Conservation (phyloP, 2,888 invertebrate genomes). For the Pelosia muscerda region DNA sequence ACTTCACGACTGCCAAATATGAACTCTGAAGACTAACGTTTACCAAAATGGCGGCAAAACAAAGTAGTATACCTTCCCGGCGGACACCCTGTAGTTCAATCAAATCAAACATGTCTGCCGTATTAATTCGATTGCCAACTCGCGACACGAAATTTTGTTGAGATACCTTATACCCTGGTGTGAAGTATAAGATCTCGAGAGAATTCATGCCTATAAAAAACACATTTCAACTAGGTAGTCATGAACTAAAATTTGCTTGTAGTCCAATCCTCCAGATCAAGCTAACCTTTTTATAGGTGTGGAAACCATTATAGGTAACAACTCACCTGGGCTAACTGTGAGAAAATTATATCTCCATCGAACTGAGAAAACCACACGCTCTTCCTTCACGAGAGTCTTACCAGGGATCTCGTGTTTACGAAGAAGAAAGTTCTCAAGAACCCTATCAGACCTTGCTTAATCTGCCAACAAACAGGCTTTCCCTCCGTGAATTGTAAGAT, state of each 20-base stretch:
- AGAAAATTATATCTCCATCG: not conserved
- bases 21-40: no score
- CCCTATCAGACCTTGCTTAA: not conserved
- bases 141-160: not conserved
- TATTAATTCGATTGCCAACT: constrained; percentile 2
- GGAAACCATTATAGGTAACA: not conserved
- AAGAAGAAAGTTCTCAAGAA: not conserved
- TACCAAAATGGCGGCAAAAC: no score
- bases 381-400: not conserved
- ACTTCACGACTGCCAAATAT: no score
- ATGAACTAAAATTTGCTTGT: not conserved
- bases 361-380: not conserved
- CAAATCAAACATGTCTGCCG: not conserved
- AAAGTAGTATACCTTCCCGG: no score
- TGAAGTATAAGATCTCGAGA: not conserved
- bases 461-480: not conserved
- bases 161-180: not conserved
- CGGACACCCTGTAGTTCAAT: no score
- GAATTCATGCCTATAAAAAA: not conserved
- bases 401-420: not conserved
- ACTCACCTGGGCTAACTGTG: not conserved
- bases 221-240: not conserved
- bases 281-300: not conserved
- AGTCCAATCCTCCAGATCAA: not conserved
- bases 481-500: not conserved